Conservation (phyloP, 2,797 vertebrate species). For the Stomatorhinus walkeri region DNA sequence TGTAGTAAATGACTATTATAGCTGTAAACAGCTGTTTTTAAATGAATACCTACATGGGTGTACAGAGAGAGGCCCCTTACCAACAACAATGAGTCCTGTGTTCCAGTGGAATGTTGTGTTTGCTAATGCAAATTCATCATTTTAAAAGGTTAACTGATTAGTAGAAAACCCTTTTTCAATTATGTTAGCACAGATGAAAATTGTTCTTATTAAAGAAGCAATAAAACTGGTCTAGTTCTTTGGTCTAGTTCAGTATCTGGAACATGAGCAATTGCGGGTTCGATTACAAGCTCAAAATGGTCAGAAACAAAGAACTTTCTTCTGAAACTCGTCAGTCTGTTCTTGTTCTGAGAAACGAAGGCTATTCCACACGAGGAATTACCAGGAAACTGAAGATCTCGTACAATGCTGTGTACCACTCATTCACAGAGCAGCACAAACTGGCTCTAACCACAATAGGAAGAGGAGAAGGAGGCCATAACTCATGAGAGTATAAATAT, state of each 20-base stretch:
- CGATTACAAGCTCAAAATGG: background rate
- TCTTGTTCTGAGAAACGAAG: background rate
- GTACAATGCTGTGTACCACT: background rate
- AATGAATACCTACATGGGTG: background rate
- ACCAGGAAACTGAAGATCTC: background rate
- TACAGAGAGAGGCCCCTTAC: background rate
- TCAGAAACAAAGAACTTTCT: background rate
- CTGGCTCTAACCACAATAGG: background rate
- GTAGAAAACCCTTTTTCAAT: background rate
- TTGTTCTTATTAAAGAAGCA: background rate
- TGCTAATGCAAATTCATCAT: background rate
- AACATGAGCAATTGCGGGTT: background rate
- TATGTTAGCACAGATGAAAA: background rate
- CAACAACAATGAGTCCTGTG: background rate
- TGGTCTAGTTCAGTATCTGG: background rate
- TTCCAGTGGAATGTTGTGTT: background rate
- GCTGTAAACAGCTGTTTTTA: background rate
- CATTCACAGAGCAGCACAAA: background rate
- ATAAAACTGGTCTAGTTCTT: background rate
- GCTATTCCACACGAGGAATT: background rate
- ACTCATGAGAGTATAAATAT: background rate
- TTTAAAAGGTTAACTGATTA: background rate
- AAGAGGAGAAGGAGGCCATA: background rate
- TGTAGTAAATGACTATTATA: background rate
- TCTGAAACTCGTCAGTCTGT: background rate